Evolutionary conservation across 2,113 vertebrate genomes (phyloP), one percentile per base, ranked within the genome.

Genomic region (Notothenia coriiceps): DNA sequence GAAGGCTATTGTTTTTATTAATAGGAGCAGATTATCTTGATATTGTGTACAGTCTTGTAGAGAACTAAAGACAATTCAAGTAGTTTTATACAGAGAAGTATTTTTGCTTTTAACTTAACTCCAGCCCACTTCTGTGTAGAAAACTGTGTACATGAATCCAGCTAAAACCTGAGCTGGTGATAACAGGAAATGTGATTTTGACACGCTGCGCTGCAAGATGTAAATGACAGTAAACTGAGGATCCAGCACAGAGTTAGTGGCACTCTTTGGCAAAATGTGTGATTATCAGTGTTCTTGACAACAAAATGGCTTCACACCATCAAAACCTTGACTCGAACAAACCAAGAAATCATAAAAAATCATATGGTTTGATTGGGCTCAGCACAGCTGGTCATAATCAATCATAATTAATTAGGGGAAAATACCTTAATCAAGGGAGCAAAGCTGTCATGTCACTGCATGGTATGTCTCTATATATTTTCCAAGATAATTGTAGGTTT

Each of bases 101-200:
- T 35, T 56, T 65, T 50, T 22, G 14, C n/a, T 25, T 6, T 29
- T 40, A 1, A 40, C 35, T 25, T 25, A 52, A 47, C 25, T 29
- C 29, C 22, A 73, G 56, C 49, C 52, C 66, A 29, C 13, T 66
- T 67, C 63, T 62, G 54, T 71, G 61, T 46, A n/a, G 46, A 12
- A 62, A 52, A 18, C 15, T 1, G 1, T 49, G 55, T 59, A 50
- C 7, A 2, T 52, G 22, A 63, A 35, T 83, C 56, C 77, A 77
- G 69, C 74, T 70, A 22, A 74, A 80, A 77, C 74, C 79, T 79
- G 73, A 75, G 77, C 74, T 65, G 64, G 54, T 54, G 18, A 43
- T 62, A 52, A 82, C 78, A 86, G 82, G 82, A 88, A 90, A 90
- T 84, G 69, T 84, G 71, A 85, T 86, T 80, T 82, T 82, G 80